These are phyloP conservation scores for Pachyseris speciosa DNA, from an alignment of 64 coral and sea anemone genomes.

Conservation along the genomic window DNA sequence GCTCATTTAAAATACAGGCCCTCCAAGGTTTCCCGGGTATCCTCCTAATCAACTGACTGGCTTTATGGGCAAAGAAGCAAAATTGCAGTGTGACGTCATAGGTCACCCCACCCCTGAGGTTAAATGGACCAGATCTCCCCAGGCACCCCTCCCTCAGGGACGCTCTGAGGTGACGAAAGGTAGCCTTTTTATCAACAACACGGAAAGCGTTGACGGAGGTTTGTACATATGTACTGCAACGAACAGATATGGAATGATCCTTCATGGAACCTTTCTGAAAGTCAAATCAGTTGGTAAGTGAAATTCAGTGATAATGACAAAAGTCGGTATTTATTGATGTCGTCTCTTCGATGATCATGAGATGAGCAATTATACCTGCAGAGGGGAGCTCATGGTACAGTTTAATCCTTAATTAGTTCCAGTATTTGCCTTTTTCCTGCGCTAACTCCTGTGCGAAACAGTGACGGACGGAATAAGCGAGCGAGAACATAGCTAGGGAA, in stretches of 20 bases:
- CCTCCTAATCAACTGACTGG: neutral
- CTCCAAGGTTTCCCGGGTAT: slow-evolving; percentile 33
- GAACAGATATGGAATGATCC: slow-evolving; percentile 49
- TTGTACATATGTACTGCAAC: slow-evolving; percentile 52
- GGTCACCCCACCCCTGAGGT: slow-evolving; percentile 41
- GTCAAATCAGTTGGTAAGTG: neutral
- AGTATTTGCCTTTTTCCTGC: too few species aligned
- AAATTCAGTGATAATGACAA: too few species aligned
- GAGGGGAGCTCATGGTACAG: too few species aligned
- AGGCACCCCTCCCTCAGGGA: slow-evolving; percentile 9
- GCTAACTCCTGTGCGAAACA: too few species aligned
- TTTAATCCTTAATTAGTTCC: too few species aligned
- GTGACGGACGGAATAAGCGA: too few species aligned
- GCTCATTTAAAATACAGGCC: neutral
- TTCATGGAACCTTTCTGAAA: slow-evolving; percentile 38
- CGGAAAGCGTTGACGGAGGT: neutral
- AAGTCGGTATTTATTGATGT: too few species aligned
- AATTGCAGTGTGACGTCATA: slow-evolving; percentile 17
- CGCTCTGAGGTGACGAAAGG: neutral
- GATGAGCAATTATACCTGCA: too few species aligned
- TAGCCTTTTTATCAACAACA: slow-evolving; percentile 3
- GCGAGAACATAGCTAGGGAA: too few species aligned
- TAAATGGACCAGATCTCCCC: slow-evolving; percentile 55
- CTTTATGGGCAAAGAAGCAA: neutral
- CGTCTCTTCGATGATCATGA: too few species aligned